phyloP scores from a whole-genome alignment of 2,888 invertebrate species.

The Busseola fusca region DNA sequence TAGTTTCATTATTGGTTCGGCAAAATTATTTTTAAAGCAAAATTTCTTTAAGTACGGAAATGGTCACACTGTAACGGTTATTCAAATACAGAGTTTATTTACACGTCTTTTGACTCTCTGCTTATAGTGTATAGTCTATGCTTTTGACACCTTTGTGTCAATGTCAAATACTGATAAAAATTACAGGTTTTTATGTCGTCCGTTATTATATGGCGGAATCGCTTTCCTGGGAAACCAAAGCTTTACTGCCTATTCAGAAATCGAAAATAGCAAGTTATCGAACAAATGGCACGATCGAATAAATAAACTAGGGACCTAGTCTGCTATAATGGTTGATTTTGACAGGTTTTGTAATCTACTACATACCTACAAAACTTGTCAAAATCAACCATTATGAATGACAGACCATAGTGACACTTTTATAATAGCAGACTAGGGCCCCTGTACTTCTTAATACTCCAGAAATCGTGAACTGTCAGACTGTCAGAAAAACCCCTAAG shows the following conservation, averaged over 20 bases:
- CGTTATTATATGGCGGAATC: neutral
- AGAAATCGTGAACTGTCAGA: neutral
- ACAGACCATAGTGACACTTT: too few relatives aligned
- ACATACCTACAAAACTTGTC: too few relatives aligned
- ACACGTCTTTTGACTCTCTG: too few relatives aligned
- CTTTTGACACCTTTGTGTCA: neutral
- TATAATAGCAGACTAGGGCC: too few relatives aligned
- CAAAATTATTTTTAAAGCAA: neutral
- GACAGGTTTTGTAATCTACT: too few relatives aligned
- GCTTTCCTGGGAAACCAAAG: neutral
- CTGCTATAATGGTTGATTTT: too few relatives aligned
- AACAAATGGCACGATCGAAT: neutral
- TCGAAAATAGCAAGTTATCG: neutral
- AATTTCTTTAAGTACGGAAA: too few relatives aligned
- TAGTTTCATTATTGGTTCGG: neutral
- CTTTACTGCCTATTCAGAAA: neutral
- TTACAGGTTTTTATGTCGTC: neutral
- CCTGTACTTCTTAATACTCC: too few relatives aligned
- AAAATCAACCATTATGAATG: too few relatives aligned
- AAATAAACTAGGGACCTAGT: too few relatives aligned
- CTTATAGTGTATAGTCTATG: too few relatives aligned
- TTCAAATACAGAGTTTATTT: neutral
- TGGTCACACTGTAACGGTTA: neutral
- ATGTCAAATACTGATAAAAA: neutral
- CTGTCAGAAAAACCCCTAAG: too few relatives aligned